Evolutionary conservation across 2,888 invertebrate genomes (phyloP), one percentile per base, ranked within the genome.

Genomic region (Frankliniella fusca): DNA sequence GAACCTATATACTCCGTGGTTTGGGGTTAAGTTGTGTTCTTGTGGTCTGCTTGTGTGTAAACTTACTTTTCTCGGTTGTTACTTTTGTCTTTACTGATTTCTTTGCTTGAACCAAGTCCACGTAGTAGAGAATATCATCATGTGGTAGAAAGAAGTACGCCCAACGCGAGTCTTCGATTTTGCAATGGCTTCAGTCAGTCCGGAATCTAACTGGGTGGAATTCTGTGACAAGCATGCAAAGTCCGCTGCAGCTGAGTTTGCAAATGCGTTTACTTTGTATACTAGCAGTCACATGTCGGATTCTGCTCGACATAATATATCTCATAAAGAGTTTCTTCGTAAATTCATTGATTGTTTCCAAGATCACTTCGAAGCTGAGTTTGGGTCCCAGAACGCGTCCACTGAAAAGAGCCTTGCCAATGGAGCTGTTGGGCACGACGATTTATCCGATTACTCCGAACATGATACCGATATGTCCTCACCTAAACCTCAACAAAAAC

Each of bases 161-260:
- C 23, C 27, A 9, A 12, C 12, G 70, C 15, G 18, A 18, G 18
- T 61, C 61, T n/a, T 20, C 61, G 15, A 18, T 23, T 12, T 12
- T 76, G 70, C 70, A n/a, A 76, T 76, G 70, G 70, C 70, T 76
- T 76, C 70, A n/a, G 70, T 76, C 70, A 76, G 70, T 82, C 61
- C 82, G 20, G 82, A 82, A 61, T 83, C 84, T 27, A 86, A 85
- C 88, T 95, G 95, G 95, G 91, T 92, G 87, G 94, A 95, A 88
- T 94, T 95, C 88, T 95, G 95, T 89, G 95, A 95, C 88, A 93
- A 95, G 88, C 96, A 96, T 89, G 95, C 95, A 83, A 92, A 93
- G 86, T 92, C 93, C 84, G 94, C 96, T 83, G 95, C 95, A 83
- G 93, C 94, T 86, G 95, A 96, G 89, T 97, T 97, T 89, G 95